Base-by-base conservation (phyloP, 2,113 vertebrate species). In the Bothrops jararaca region DNA sequence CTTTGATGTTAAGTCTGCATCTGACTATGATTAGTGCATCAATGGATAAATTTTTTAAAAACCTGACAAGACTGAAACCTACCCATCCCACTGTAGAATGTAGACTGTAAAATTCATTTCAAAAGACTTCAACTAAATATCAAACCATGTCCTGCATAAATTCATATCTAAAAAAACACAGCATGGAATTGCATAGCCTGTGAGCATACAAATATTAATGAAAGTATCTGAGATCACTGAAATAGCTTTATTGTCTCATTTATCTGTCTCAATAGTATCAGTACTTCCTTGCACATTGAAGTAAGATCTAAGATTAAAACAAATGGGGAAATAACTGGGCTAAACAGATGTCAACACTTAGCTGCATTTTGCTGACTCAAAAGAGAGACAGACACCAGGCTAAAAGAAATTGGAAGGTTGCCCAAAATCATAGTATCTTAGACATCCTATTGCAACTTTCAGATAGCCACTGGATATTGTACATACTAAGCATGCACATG, bases 141-240 rank as follows among this genome's bases (percentile, higher is more conserved):
- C 20, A n/a, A 95, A 92, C 91, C 3, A 93, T 1, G 57, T 23
- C 4, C 92, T 89, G 34, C 5, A 90, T 0, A 10, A 91, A 22
- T 88, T 69, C 52, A 7, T 86, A 5, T 42, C 95, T 92, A 45
- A 95, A 48, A 80, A 0, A 90, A 89, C 26, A 94, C 69, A 10
- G 45, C 0, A 5, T 93, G 29, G 3, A 6, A 13, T 93, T 5
- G 91, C 29, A 95, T 93, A 95, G 86, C 86, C 85, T 95, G 89
- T 86, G 89, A 93, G 39, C 86, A 93, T 1, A 52, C 87, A 94
- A 95, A 93, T 45, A 54, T 90, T 69, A 56, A 91, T 0, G 89
- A 95, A 95, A 20, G 9, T 39, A 95, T 88, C 23, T 0, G 88
- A 20, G 93, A 90, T 94, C 95, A 96, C 90, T 89, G 88, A 94